Evolutionary conservation across 1,140 invertebrate species (phyloP), one percentile per base, ranked within the genome.

Genomic region (Drosophila saltans): DNA sequence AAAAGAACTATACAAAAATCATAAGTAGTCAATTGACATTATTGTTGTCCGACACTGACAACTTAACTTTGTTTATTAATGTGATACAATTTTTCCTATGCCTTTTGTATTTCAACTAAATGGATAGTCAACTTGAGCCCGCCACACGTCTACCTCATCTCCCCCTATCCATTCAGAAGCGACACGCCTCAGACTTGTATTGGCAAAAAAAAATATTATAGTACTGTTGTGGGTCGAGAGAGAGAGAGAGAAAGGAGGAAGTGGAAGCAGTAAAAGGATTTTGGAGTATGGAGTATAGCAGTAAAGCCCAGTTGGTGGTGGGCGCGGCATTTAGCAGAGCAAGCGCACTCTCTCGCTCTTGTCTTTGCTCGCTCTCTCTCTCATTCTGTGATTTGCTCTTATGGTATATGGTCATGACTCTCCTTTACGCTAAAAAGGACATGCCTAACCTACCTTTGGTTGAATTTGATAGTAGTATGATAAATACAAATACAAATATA

Each of bases 401-500:
- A 52, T 21, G 24, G 16, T 16, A 52, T 26, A 52, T 52, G 9
- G 45, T 52, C 45, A 30, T 66, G 16, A 40, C 28, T 45, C 64
- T 40, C 45, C 45, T 52, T 52, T 52, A 52, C 45, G 45, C 16
- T 52, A 52, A 52, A 52, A 52, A 80, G 84, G 84, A 75, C 72
- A 69, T 89, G 81, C 84, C 84, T 89, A 89, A 89, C 84, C 84
- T 89, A 89, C 84, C 84, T 89, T 89, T 83, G 74, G 84, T 80
- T 72, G 66, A 80, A 89, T 84, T 84, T 74, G 64, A 68, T 86
- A 86, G 83, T 88, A 86, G 83, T 85, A 82, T 52, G 66, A 70
- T 86, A 83, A 83, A 71, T 69, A 69, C 43, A 26, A 26, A 41
- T 39, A 48, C 39, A 11, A 11, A 40, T 57, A 48, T 43, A 39